These are phyloP conservation scores for Epinephelus awoara DNA, from an alignment of 2,797 vertebrate genomes.

Conservation along the genomic window DNA sequence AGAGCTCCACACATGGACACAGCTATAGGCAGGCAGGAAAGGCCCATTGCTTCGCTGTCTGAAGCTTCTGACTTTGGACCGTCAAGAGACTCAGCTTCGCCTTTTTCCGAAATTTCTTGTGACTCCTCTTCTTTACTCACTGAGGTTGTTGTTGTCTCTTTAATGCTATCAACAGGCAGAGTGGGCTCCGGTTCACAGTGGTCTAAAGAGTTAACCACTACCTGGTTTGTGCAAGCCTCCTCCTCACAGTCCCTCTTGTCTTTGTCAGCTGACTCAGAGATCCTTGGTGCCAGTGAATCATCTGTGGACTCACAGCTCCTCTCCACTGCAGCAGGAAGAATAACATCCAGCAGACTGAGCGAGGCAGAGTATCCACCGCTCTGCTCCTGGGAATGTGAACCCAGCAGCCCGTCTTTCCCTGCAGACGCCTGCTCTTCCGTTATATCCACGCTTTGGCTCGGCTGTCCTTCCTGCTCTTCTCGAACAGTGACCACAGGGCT, in stretches of 20 bases:
- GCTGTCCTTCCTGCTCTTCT: slow-evolving; percentile 16
- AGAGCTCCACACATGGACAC: slow-evolving; percentile 87
- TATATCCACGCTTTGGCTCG: not conserved
- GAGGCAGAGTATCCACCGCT: slow-evolving; percentile 64
- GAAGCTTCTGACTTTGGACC: slow-evolving; percentile 12
- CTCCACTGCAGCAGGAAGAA: slow-evolving; percentile 79
- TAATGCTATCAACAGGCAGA: not conserved
- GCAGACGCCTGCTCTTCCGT: slow-evolving; percentile 25
- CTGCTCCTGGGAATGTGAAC: slow-evolving; percentile 45
- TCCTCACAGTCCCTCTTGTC: slow-evolving; percentile 36
- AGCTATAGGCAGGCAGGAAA: slow-evolving; percentile 86
- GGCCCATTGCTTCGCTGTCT: slow-evolving; percentile 65
- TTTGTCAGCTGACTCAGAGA: slow-evolving; percentile 50
- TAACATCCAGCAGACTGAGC: slow-evolving; percentile 75
- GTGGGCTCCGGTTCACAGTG: not conserved
- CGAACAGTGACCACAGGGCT: slow-evolving; percentile 70
- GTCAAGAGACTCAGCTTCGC: slow-evolving; percentile 21
- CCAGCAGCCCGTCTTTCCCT: slow-evolving; percentile 36
- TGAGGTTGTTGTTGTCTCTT: slow-evolving; percentile 15
- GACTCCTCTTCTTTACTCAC: slow-evolving; percentile 25
- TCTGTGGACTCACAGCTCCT: slow-evolving; percentile 58
- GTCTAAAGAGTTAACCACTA: slow-evolving; percentile 22
- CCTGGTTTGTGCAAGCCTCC: slow-evolving; percentile 27
- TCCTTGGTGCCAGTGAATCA: slow-evolving; percentile 31
- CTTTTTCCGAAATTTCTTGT: slow-evolving; percentile 6